phyloP scores from a whole-genome alignment of 2,888 invertebrate species.

The Zygogramma bicolorata region DNA sequence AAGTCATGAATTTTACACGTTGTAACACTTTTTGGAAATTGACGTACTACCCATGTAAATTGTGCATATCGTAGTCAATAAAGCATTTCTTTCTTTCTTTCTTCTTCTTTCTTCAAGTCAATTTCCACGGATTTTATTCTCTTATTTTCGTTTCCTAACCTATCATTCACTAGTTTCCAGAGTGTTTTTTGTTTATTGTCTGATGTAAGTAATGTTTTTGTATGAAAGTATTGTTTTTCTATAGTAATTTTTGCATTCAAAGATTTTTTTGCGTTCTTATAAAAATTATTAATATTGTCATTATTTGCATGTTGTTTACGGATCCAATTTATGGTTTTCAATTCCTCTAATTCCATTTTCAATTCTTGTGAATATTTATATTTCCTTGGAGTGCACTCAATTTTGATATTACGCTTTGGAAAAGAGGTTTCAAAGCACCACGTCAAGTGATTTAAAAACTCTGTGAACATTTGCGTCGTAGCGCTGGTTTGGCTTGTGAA shows the following conservation, averaged over 20 bases:
- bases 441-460: no score
- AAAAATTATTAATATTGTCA: neutral
- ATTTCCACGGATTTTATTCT: neutral
- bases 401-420: neutral
- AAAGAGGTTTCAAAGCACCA: neutral
- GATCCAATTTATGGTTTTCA: no score
- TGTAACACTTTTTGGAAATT: no score
- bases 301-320: neutral
- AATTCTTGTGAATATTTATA: neutral
- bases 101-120: no score
- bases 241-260: neutral
- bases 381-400: neutral
- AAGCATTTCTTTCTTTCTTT: no score
- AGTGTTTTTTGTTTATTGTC: neutral
- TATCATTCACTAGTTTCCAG: neutral
- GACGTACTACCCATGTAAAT: no score
- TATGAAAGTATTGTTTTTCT: neutral
- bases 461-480: neutral
- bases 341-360: neutral
- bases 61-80: no score
- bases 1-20: no score
- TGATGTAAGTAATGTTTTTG: neutral
- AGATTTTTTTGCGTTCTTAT: neutral
- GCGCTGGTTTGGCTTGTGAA: neutral
- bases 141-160: neutral